Conservation (phyloP, 2,888 invertebrate species). For the Tubulanus polymorphus region DNA sequence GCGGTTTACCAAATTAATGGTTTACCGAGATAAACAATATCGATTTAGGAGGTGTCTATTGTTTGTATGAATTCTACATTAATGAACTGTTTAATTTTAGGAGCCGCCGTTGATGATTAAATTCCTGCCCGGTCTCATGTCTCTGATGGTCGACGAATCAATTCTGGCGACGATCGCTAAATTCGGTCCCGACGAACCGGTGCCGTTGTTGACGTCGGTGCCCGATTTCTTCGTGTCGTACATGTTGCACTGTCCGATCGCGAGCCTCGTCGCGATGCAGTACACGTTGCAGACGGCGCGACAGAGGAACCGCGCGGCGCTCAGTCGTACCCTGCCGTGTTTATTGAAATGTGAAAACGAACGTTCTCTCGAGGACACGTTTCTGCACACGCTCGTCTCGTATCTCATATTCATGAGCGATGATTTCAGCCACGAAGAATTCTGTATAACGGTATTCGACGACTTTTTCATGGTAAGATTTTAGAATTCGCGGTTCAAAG, state of each 20-base stretch:
- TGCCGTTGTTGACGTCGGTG: constrained; percentile 55
- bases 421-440: constrained; percentile 89
- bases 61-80: too few species aligned
- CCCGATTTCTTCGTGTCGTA: constrained; percentile 79
- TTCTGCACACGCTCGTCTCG: constrained; percentile 83
- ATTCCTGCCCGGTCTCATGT: constrained; percentile 89
- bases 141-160: constrained; percentile 74
- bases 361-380: constrained; percentile 90
- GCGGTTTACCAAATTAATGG: too few species aligned
- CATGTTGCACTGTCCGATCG: constrained; percentile 84
- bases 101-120: constrained; percentile 91
- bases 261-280: constrained; percentile 90
- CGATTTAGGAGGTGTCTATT: too few species aligned
- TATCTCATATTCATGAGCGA: constrained; percentile 82
- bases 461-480: constrained; percentile 77
- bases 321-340: constrained; percentile 79
- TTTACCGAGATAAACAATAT: too few species aligned
- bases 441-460: constrained; percentile 91
- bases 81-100: constrained; percentile 28
- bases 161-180: constrained; percentile 67
- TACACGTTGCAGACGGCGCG: constrained; percentile 86
- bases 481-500: background rate
- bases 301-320: constrained; percentile 73
- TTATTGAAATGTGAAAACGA: constrained; percentile 82
- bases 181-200: constrained; percentile 76